Evolutionary conservation across 1,140 invertebrate genomes (phyloP).

Genomic region (Gryllus bimaculatus): DNA sequence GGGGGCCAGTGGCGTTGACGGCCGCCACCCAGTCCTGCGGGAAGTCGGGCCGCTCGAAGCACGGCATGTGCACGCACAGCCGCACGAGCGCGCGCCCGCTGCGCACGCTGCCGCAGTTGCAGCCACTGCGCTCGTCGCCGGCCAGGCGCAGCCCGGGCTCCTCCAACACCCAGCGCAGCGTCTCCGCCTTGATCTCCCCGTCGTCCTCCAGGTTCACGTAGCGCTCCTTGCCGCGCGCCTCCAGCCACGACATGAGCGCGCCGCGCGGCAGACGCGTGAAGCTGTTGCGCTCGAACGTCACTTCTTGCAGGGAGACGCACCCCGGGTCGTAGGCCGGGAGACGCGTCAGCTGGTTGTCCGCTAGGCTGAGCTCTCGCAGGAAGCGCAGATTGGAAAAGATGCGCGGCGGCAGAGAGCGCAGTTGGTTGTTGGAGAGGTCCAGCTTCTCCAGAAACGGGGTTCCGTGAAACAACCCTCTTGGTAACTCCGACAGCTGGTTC

Average conservation of each 20-base stretch:
- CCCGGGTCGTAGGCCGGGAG: neutral
- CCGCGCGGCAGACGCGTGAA: neutral
- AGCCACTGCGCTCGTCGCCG: neutral
- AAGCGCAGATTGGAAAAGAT: neutral
- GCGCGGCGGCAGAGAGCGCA: slow-evolving; percentile 26
- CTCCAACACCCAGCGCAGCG: neutral
- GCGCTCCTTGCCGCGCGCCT: neutral
- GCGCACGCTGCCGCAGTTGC: neutral
- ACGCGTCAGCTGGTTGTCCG: neutral
- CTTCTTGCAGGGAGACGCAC: neutral
- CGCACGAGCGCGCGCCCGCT: neutral
- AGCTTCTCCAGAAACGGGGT: slow-evolving; percentile 27
- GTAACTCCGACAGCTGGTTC: slow-evolving; percentile 30
- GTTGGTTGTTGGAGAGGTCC: slow-evolving; percentile 32
- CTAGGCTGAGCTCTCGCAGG: neutral
- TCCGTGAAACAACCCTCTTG: slow-evolving; percentile 26
- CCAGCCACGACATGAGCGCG: neutral
- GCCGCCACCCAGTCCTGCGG: neutral
- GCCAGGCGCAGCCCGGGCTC: neutral
- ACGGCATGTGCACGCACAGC: neutral
- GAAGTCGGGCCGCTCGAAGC: neutral
- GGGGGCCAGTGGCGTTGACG: neutral
- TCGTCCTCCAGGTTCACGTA: neutral
- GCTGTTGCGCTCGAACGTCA: neutral
- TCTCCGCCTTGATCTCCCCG: neutral